A percentile compares a stretch with the other conserved stretches of the same genome.
phyloP scores from a whole-genome alignment of 2,113 vertebrate species.

The Calyptommatus sinebrachiatus region DNA sequence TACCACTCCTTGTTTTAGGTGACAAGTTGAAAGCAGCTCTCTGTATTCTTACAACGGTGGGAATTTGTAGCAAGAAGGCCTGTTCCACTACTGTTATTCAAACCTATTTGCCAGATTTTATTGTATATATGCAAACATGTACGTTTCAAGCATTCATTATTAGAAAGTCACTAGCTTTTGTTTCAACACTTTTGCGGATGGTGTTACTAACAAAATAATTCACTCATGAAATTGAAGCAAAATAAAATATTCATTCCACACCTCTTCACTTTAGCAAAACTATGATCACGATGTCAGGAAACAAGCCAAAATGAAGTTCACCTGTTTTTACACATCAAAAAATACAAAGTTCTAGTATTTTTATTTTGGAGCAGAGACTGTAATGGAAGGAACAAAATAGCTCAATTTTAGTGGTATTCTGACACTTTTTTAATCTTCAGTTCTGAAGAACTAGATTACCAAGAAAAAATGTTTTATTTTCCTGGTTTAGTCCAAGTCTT shows the following conservation, averaged over 20 bases:
- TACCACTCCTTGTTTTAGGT: neutral
- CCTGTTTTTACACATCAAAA: too few relatives aligned
- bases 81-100: neutral
- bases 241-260: neutral
- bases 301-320: too few relatives aligned
- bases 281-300: too few relatives aligned
- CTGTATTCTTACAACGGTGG: neutral
- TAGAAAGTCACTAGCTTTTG: neutral
- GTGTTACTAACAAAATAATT: neutral
- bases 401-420: too few relatives aligned
- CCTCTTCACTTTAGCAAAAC: neutral
- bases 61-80: neutral
- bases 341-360: too few relatives aligned
- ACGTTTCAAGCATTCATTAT: neutral
- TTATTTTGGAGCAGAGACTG: too few relatives aligned
- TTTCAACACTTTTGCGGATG: neutral
- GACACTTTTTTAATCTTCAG: too few relatives aligned
- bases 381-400: too few relatives aligned
- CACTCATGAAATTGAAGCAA: neutral
- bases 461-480: too few relatives aligned
- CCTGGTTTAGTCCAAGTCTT: too few relatives aligned
- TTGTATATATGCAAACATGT: neutral
- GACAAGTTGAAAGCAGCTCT: conserved; percentile 4
- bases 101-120: neutral
- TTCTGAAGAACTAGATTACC: too few relatives aligned